These are phyloP conservation scores for Hemiprocne comata DNA, from an alignment of 2,113 vertebrate genomes.

Conservation along the genomic window DNA sequence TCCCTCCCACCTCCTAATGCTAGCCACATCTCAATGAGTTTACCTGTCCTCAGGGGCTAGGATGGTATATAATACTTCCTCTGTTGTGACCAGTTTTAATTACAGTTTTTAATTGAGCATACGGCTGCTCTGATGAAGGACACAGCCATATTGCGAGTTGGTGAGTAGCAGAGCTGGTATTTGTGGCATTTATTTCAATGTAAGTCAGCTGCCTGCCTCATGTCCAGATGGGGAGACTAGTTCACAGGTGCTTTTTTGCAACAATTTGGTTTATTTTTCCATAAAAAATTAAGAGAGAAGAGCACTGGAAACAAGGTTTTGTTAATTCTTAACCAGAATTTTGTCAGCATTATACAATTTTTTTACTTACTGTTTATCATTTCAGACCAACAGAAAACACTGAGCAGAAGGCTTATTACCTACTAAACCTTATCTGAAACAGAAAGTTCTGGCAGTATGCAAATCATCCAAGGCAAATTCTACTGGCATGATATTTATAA, in stretches of 20 bases:
- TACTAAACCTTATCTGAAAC: neutral
- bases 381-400: neutral
- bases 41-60: neutral
- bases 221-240: neutral
- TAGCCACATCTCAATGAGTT: neutral
- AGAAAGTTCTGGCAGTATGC: neutral
- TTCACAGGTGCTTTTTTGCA: neutral
- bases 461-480: neutral
- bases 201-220: neutral
- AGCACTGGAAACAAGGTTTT: neutral
- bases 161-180: neutral
- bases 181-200: neutral
- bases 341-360: neutral
- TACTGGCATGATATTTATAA: neutral
- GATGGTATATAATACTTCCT: neutral
- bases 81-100: conserved; percentile 7
- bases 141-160: neutral
- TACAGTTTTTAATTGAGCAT: neutral
- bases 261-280: neutral
- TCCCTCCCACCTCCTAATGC: neutral
- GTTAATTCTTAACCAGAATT: neutral
- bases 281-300: neutral
- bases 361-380: neutral
- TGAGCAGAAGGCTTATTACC: neutral
- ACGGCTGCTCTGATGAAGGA: conserved; percentile 2